Conservation (phyloP, 2,888 invertebrate genomes). For the Fabriciana adippe region DNA sequence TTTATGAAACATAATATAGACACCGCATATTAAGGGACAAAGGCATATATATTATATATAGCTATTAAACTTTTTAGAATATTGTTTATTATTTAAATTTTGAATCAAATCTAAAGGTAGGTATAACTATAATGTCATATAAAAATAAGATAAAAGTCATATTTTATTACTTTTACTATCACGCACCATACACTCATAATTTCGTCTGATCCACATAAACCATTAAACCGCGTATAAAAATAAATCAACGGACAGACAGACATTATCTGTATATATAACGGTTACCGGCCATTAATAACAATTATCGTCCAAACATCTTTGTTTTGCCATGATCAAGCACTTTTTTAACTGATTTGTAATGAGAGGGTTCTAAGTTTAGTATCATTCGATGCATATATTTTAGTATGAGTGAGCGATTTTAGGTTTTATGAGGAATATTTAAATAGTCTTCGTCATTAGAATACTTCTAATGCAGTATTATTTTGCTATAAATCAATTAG, state of each 20-base stretch:
- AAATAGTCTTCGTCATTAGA: no score
- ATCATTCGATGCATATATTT: not conserved
- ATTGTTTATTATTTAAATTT: no score
- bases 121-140: not conserved
- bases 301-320: slow-evolving; percentile 71
- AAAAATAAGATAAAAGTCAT: not conserved
- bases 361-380: slow-evolving; percentile 6
- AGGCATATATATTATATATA: no score
- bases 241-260: slow-evolving; percentile 46
- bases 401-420: no score
- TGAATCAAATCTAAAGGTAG: not conserved
- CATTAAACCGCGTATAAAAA: slow-evolving; percentile 37
- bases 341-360: slow-evolving; percentile 37
- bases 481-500: no score
- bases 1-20: no score
- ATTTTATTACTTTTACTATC: slow-evolving; percentile 6
- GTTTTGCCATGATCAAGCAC: slow-evolving; percentile 61
- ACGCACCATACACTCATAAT: slow-evolving; percentile 27
- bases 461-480: no score
- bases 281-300: slow-evolving; percentile 59
- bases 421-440: not conserved
- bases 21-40: no score
- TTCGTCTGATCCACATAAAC: slow-evolving; percentile 27
- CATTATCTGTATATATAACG: slow-evolving; percentile 44
- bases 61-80: no score